Evolutionary conservation across 2,113 vertebrate genomes (phyloP).

Genomic region (Nesoenas mayeri): DNA sequence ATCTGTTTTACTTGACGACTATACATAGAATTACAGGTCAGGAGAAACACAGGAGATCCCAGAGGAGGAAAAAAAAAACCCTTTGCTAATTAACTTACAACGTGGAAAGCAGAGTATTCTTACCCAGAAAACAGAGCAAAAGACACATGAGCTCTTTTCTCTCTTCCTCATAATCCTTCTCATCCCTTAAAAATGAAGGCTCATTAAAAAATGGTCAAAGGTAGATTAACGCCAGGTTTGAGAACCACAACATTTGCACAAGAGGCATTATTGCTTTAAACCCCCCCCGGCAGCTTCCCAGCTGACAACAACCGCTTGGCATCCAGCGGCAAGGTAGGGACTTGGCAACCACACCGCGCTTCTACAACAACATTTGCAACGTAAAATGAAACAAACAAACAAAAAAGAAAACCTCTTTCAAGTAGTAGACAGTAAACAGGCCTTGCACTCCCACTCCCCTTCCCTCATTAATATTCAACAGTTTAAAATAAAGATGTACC

Average conservation of each 20-base stretch:
- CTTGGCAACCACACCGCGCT: conserved; percentile 70
- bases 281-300: conserved; percentile 40
- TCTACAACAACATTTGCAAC: conserved; percentile 71
- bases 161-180: neutral
- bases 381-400: conserved; percentile 43
- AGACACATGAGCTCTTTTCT: neutral
- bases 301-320: conserved; percentile 78
- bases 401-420: conserved; percentile 32
- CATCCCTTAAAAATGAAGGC: neutral
- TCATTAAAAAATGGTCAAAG: conserved; percentile 17
- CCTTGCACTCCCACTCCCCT: conserved; percentile 61
- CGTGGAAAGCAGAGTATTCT: neutral
- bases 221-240: neutral
- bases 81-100: conserved; percentile 30
- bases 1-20: conserved; percentile 53
- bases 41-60: conserved; percentile 26
- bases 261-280: conserved; percentile 30
- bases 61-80: neutral
- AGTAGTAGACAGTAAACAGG: conserved; percentile 52
- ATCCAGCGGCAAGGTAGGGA: conserved; percentile 65
- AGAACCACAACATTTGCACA: neutral
- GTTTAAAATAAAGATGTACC: conserved; percentile 70
- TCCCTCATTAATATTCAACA: conserved; percentile 73
- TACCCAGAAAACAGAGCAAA: neutral
- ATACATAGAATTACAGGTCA: conserved; percentile 54